Conservation (phyloP, 1,140 invertebrate genomes). For the Ceratitis capitata region DNA sequence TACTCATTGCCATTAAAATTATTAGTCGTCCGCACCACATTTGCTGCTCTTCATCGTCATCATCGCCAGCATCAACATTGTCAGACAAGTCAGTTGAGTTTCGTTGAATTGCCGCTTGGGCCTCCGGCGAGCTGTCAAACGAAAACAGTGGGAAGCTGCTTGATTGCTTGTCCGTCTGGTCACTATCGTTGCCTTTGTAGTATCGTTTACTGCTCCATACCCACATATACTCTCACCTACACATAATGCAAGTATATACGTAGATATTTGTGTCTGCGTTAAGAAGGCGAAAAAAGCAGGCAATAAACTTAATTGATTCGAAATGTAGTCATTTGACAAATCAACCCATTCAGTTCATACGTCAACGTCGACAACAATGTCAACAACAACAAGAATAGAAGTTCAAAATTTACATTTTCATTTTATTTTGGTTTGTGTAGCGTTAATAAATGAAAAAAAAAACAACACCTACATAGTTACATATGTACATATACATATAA, state of each 20-base stretch:
- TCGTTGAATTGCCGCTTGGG: neutral
- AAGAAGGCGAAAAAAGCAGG: conserved; percentile 37
- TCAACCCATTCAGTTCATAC: conserved; percentile 44
- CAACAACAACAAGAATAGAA: neutral
- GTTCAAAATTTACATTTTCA: neutral
- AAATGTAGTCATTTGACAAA: conserved; percentile 65
- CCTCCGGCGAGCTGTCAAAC: neutral
- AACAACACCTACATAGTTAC: neutral
- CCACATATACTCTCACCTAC: neutral
- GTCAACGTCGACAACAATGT: neutral
- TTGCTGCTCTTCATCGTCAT: neutral
- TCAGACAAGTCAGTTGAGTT: neutral
- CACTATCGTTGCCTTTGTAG: neutral
- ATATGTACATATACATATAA: no score
- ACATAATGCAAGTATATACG: no score
- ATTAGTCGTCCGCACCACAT: neutral
- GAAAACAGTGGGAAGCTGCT: conserved; percentile 20
- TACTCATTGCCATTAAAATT: neutral
- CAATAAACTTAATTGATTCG: conserved; percentile 65
- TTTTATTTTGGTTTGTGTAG: neutral
- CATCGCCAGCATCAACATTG: neutral
- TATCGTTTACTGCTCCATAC: neutral
- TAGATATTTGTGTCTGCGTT: neutral
- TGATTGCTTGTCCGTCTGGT: neutral
- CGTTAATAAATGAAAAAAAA: neutral